Base-by-base conservation (phyloP, 1,140 invertebrate species). In the Neoseiulus cucumeris region DNA sequence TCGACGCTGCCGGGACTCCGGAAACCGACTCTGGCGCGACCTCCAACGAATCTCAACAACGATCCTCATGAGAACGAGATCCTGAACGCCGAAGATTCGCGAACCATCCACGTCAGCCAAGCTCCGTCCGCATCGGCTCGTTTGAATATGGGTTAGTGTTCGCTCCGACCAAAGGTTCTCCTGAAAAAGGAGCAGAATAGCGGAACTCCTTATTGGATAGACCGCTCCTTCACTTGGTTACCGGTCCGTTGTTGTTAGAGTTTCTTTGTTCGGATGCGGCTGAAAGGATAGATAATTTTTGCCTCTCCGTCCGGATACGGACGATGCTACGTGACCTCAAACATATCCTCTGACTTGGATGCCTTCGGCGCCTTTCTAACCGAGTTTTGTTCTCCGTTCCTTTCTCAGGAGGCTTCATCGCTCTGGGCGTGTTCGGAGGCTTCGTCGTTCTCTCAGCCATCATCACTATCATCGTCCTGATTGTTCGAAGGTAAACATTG, bases 391-490 rank as follows among this genome's bases (percentile, higher is more conserved):
- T 64, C 20, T 64, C 51, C 22, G 65, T 70, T 70, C n/a, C 64
- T 29, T 55, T 72, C 70, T 44, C 69, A 81, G 80, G 87, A 28
- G 87, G 87, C 0, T 87, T 93, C 59, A 89, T 93, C 64, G 87
- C 88, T 1, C 76, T 92, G 12, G 88, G 86, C 17, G 87, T 90
- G 0, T 91, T 92, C 73, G 89, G 87, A 64, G 87, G 85, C 6
- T 87, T 94, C 70, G 87, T 92, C 0, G 87, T 93, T 71, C 79
- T 93, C 20, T 86, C 89, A 28, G 88, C 88, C 17, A 84, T 92
- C 65, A 84, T 91, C 66, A 91, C 87, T 0, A 89, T 88, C 5
- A 85, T 91, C 59, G 84, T 92, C 64, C 87, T 92, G 59, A 77
- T 93, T 66, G 84, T 91, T 66, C 80, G 87, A 79, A 91, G 89